Evolutionary conservation across 2,113 vertebrate genomes (phyloP), one percentile per base, ranked within the genome.

Genomic region (Xenus cinereus): DNA sequence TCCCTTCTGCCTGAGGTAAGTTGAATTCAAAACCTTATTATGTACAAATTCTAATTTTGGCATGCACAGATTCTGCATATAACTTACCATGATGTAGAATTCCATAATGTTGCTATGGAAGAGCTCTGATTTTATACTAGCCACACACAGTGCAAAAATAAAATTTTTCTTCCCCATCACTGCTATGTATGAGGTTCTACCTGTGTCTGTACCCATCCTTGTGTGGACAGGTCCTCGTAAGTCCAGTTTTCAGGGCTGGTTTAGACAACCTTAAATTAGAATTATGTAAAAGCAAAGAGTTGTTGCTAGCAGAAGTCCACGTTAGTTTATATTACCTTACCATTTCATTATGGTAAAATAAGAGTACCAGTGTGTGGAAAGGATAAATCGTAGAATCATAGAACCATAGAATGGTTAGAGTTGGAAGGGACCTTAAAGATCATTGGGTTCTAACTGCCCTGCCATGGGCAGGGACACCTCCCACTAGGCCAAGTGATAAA

Each of bases 121-220:
- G 57, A 93, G 15, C 24, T 91, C 71, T 79, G 72, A 67, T 73
- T 88, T 90, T 83, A 14, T 93, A 41, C 43, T 59, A 83, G 50
- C n/a, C 37, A 23, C 62, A 32, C 24, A 67, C 9, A 22, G 22
- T 62, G 24, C 35, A 78, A 88, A 95, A 89, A 84, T 71, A 5
- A 11, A 3, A 6, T 6, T 37, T 48, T 35, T 24, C 2, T 6
- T 14, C 15, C 11, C 12, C 16, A 4, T 53, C 0, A 0, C 68
- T 91, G 35, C 20, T 74, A 45, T 27, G 77, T 72, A n/a, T 71
- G 33, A 64, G 4, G 4, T 89, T 93, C 51, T 89, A 53, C 56
- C 7, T 79, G 41, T 45, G 35, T 14, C 66, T 84, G 46, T 77
- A 51, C 8, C 28, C 51, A 56, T 24, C 56, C 53, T 74, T 81